Evolutionary conservation across 2,888 invertebrate species (phyloP), one percentile per base, ranked within the genome.

Genomic region (Spodoptera exigua): DNA sequence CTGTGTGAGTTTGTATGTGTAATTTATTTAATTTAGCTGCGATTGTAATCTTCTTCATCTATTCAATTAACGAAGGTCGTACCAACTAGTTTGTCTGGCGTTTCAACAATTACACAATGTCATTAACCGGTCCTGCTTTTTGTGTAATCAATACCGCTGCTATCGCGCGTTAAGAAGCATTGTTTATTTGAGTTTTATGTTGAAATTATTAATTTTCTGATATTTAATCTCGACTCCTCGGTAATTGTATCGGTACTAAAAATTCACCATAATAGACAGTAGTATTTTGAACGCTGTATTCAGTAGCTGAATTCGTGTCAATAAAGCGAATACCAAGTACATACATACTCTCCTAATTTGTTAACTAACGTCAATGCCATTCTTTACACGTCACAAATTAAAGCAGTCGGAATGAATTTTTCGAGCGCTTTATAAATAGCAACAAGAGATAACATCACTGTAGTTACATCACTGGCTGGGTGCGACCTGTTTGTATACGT

Each of bases 381-480:
- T 63, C 47, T 59, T 69, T 57, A 55, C 40, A 61, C 53, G 49
- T 61, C 34, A 59, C 68, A 73, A 81, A 80, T 82, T 74, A 72
- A 78, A 83, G 74, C 71, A 76, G 71, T 69, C 60, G 62, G 52
- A 68, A 68, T 67, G 36, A 61, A 52, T 73, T 79, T 72, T 79
- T 83, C 82, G 76, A 74, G 56, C 72, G 85, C 61, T 61, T 81
- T 87, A 88, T 84, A 88, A 89, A 89, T 89, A 90, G 86, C 65
- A 72, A 75, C 69, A 67, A 71, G 73, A 72, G 72, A 86, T 86
- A 87, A 63, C 88, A 88, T 90, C 89, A 89, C 76, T 78, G 60
- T 44, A 68, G 81, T 90, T 90, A 89, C 89, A 90, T 91, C 90
- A 91, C 80, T 83, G 74, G 61, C 64, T 86, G 85, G 89, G 89